phyloP scores from a whole-genome alignment of 2,113 vertebrate genomes.

The Trematocara marginatum region DNA sequence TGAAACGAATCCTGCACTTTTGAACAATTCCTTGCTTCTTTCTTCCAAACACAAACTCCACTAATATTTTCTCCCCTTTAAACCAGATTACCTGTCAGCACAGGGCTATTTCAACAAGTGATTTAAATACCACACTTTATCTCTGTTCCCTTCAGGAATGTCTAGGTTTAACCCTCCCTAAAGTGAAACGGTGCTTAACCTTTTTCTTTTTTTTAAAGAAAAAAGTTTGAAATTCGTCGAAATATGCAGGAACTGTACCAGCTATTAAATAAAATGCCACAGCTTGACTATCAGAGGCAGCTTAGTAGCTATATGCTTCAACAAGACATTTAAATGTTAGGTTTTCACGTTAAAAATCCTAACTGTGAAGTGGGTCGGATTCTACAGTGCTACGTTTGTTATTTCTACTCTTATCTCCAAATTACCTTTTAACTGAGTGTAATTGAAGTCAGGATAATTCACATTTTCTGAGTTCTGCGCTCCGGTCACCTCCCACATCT shows the following conservation, averaged over 20 bases:
- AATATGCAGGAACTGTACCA: constrained; percentile 22
- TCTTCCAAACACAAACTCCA: neutral
- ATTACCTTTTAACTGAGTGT: neutral
- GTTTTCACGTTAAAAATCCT: neutral
- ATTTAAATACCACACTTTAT: constrained; percentile 14
- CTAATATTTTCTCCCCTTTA: neutral
- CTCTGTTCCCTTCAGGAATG: constrained; percentile 65
- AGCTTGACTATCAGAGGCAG: neutral
- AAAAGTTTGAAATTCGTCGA: constrained; percentile 16
- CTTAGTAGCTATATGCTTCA: neutral
- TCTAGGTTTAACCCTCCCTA: constrained; percentile 54
- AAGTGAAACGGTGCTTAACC: constrained; percentile 37
- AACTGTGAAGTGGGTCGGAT: neutral
- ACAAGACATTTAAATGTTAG: neutral
- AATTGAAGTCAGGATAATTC: neutral
- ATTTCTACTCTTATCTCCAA: neutral
- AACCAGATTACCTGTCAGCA: neutral
- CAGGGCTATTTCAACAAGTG: neutral
- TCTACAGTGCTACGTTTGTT: no score
- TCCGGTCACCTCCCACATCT: neutral
- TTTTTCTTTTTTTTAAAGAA: neutral
- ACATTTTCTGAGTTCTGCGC: neutral
- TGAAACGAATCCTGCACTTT: neutral
- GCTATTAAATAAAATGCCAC: neutral
- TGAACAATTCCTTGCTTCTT: neutral